These are phyloP conservation scores for Hydriomena furcata DNA, from an alignment of 2,888 invertebrate genomes.

Conservation along the genomic window DNA sequence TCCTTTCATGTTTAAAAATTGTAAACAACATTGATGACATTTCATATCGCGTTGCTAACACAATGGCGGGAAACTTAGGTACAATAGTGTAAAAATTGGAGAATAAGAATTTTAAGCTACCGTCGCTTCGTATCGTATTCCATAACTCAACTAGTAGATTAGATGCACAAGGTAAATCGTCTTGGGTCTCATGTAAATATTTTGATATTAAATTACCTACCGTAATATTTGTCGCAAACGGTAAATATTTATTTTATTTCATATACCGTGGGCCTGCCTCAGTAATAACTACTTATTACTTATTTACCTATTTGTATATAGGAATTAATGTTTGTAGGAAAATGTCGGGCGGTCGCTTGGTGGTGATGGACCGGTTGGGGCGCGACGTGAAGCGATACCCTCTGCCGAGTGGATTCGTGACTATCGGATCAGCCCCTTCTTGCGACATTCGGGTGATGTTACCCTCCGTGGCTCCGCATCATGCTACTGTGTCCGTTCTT, in stretches of 20 bases:
- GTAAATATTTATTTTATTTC: too few species aligned
- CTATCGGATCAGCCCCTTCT: slow-evolving; percentile 62
- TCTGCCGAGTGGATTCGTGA: slow-evolving; percentile 60
- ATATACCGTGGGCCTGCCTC: too few species aligned
- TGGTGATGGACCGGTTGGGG: slow-evolving; percentile 68
- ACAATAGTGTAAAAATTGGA: too few species aligned
- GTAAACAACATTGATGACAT: neutral
- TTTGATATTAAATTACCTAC: too few species aligned
- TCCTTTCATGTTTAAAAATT: too few species aligned
- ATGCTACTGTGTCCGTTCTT: slow-evolving; percentile 70
- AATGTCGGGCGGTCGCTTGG: slow-evolving; percentile 69
- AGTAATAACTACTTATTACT: too few species aligned
- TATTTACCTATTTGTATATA: too few species aligned
- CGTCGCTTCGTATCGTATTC: too few species aligned
- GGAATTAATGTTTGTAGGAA: slow-evolving; percentile 22
- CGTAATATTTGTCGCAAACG: too few species aligned
- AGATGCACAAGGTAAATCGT: too few species aligned
- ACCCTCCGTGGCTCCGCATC: slow-evolving; percentile 61
- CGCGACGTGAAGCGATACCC: slow-evolving; percentile 61
- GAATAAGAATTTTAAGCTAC: too few species aligned
- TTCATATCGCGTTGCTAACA: neutral
- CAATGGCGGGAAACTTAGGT: slow-evolving; percentile 18
- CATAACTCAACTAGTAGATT: neutral
- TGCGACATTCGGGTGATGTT: slow-evolving; percentile 69
- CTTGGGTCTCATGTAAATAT: too few species aligned